These are phyloP conservation scores for Oreortyx pictus DNA, from an alignment of 2,797 vertebrate genomes.

Conservation along the genomic window DNA sequence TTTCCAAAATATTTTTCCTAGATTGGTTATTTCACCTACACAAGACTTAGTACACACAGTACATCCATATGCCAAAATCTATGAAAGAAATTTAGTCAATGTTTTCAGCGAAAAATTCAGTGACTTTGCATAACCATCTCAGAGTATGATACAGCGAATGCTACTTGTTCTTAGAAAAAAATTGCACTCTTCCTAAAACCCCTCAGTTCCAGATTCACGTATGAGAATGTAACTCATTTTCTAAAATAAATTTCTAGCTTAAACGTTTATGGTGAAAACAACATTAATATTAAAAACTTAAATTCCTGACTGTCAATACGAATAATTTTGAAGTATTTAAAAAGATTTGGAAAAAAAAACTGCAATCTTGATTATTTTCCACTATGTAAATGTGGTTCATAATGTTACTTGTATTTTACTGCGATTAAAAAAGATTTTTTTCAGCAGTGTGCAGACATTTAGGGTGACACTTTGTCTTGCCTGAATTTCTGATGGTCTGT, in stretches of 20 bases:
- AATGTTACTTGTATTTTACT: neutral
- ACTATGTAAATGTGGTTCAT: neutral
- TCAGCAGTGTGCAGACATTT: neutral
- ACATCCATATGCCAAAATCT: neutral
- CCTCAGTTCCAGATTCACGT: neutral
- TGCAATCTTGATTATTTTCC: neutral
- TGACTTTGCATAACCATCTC: neutral
- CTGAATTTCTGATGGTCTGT: neutral
- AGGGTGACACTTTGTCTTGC: neutral
- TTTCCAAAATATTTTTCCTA: neutral
- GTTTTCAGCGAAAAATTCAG: neutral
- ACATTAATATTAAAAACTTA: neutral
- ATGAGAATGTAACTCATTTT: neutral
- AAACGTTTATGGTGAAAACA: neutral
- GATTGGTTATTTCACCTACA: neutral
- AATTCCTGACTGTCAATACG: neutral
- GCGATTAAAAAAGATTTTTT: neutral
- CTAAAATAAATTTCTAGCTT: neutral
- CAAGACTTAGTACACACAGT: neutral
- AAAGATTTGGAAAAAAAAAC: neutral
- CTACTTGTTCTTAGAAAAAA: neutral
- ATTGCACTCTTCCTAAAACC: neutral
- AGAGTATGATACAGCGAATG: neutral
- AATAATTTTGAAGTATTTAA: neutral
- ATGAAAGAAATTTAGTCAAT: neutral